These are phyloP conservation scores for Odontamblyopus lacepedii DNA, from an alignment of 2,797 vertebrate species.

Conservation along the genomic window DNA sequence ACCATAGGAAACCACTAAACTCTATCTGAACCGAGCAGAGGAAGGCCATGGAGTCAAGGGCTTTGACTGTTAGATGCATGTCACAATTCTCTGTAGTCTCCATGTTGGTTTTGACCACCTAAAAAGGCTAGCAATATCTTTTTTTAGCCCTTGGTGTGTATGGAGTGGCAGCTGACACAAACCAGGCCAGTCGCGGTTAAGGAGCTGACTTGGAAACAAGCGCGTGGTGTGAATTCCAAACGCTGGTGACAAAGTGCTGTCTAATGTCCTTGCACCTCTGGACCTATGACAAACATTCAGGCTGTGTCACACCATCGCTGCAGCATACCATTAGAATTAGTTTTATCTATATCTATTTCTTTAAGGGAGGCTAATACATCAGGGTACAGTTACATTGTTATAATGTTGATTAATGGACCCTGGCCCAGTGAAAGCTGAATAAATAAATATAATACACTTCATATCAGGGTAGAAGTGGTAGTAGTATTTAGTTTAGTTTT, in stretches of 20 bases:
- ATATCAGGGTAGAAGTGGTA: not conserved
- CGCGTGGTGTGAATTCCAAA: constrained; percentile 76
- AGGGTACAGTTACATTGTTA: not conserved
- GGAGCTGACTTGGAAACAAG: constrained; percentile 66
- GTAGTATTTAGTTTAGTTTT: not conserved
- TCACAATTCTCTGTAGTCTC: constrained; percentile 46
- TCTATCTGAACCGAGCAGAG: constrained; percentile 66
- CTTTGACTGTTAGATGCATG: constrained; percentile 50
- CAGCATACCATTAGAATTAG: not conserved
- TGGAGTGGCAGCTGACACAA: constrained; percentile 71
- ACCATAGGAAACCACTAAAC: constrained; percentile 62
- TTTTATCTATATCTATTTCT: too few species aligned
- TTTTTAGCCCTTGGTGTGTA: constrained; percentile 73
- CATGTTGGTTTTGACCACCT: constrained; percentile 68
- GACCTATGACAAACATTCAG: constrained; percentile 69
- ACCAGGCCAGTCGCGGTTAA: constrained; percentile 70
- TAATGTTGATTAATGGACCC: not conserved
- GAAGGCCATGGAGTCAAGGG: constrained; percentile 56
- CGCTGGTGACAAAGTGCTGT: constrained; percentile 76
- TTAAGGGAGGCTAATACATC: too few species aligned
- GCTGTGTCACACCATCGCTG: constrained; percentile 47
- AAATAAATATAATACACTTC: not conserved
- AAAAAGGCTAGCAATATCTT: constrained; percentile 75
- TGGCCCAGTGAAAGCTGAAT: too few species aligned
- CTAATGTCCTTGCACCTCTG: constrained; percentile 79